A percentile compares a stretch with the other conserved stretches of the same genome.
phyloP scores from a whole-genome alignment of 2,113 vertebrate species.

The Psephotus haematonotus region DNA sequence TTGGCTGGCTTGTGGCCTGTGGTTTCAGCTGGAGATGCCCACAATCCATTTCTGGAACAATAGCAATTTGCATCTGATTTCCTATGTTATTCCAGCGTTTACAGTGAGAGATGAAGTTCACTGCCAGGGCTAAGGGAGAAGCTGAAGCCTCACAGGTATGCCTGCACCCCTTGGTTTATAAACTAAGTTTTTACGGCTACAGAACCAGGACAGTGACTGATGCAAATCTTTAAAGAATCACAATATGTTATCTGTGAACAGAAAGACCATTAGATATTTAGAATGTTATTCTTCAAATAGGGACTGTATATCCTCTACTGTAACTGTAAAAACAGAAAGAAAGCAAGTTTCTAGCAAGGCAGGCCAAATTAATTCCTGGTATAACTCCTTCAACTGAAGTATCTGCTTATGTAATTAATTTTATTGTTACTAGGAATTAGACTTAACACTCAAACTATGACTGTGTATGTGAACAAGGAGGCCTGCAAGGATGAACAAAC shows the following conservation, averaged over 20 bases:
- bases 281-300: not conserved
- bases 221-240: not conserved
- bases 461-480: not conserved
- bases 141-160: not conserved
- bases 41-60: not conserved
- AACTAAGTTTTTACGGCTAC: not conserved
- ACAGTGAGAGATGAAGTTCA: not conserved
- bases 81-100: not conserved
- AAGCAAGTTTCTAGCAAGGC: not conserved
- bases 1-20: not conserved
- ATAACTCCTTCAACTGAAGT: not conserved
- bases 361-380: not conserved
- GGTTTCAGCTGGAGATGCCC: not conserved
- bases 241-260: not conserved
- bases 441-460: not conserved
- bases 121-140: not conserved
- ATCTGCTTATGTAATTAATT: not conserved
- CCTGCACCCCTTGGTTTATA: not conserved
- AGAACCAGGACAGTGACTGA: not conserved
- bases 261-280: not conserved
- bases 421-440: not conserved
- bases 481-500: not conserved
- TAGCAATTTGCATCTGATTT: not conserved
- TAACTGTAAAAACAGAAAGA: not conserved
- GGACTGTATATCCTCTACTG: not conserved